Evolutionary conservation across 2,888 invertebrate species (phyloP), one percentile per base, ranked within the genome.

Genomic region (Girardia tigrina): DNA sequence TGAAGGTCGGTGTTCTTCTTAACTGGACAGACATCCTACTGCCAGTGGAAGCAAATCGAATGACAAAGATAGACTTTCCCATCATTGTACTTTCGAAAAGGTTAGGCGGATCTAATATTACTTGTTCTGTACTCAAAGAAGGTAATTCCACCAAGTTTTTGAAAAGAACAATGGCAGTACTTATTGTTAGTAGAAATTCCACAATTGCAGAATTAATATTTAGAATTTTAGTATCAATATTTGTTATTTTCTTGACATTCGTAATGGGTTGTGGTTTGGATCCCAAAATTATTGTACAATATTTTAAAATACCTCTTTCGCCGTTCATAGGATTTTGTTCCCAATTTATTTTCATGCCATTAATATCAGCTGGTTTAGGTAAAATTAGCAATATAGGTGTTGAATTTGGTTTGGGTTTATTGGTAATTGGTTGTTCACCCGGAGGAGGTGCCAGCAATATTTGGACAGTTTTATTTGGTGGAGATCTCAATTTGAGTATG

Each of bases 381-480:
- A 29, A 74, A 23, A 23, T 42, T 16, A 29, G 28, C 12, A 16
- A 23, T 12, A 28, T 75, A 14, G n/a, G 12, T 20, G 29, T 28
- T 14, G 77, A 29, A 26, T 78, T 78, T 26, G 77, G 42, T 20
- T 78, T 78, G 27, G 78, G 78, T 8, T 73, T 78, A 6, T 72
- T 78, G 0, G 71, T 72, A 8, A 70, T 78, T 28, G 77, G 78
- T 28, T 78, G 77, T 36, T 42, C 71, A 0, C 78, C 78, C n/a
- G 78, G 78, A 12, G 78, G 78, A 14, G 76, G 76, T 14, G 78
- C 76, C 16, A 78, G 78, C 26, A 78, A 78, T 69, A 29, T 77
- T 8, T 78, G 78, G 77, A 76, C 78, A 16, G 16, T 78, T 14
- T 70, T 78, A 26, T 69, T 78, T 16, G 72, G 70, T 2, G 78